Evolutionary conservation across 2,797 vertebrate species (phyloP), one percentile per base, ranked within the genome.

Genomic region (Masticophis lateralis): DNA sequence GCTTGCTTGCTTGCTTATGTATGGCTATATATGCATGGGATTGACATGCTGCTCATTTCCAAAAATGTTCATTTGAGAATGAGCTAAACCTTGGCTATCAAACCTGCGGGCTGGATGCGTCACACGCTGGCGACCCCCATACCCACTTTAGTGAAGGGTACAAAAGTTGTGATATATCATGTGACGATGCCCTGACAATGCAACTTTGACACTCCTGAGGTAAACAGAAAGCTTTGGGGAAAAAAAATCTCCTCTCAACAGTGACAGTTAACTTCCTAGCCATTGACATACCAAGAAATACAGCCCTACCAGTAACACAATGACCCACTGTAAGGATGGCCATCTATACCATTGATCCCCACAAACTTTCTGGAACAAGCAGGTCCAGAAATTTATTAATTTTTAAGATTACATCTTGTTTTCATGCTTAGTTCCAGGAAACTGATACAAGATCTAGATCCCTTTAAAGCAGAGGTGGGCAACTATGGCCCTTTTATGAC

Each of bases 111-210:
- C 57, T 59, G 57, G 57, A 7, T 59, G 20, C 0, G 18, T 59
- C 57, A 59, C 20, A 59, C 2, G 5, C 18, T 59, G 57, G 57
- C 18, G 18, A 59, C 5, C 0, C 57, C 57, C 18, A 22, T 59
- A 2, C 57, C 57, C 20, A 2, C 20, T 20, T 22, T 59, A 59
- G 57, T 20, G 20, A 59, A 59, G 57, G 57, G 57, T 1, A 2
- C 8, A 59, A 22, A 59, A 59, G 57, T 59, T 1, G 2, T 22
- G 57, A 59, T 59, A 59, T 2, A 0, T 59, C 20, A 59, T 22
- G 20, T 59, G 57, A 22, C 0, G 18, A 6, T 2, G 16, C 16
- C 1, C 6, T 59, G 20, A 20, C 2, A 2, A 20, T 6, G 4
- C 16, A 20, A 59, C 7, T 59, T 22, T 59, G 57, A 59, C 18